Base-by-base conservation (phyloP, 1,140 invertebrate species). In the Capitella teleta region DNA sequence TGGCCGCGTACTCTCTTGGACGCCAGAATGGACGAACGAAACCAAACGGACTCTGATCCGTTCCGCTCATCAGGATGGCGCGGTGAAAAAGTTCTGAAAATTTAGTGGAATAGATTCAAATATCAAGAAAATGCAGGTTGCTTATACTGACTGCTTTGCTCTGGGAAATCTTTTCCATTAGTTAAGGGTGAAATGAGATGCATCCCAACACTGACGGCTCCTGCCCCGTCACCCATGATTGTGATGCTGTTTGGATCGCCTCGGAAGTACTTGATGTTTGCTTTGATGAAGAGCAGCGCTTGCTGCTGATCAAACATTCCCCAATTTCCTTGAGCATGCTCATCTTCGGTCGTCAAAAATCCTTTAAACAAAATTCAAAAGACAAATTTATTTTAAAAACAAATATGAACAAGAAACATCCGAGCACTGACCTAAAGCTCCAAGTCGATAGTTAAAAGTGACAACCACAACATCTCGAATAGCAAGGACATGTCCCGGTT, bases 401-500 rank as follows among this genome's bases (percentile, higher is more conserved):
- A n/a, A n/a, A n/a, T n/a, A n/a, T n/a, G n/a, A n/a, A n/a, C n/a
- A n/a, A 18, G 14, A 18, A 2, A 8, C 19, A 40, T 21, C 16
- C 1, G 19, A 21, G 38, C 25, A 40, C 44, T 49, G 26, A 53
- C 52, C 52, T 12, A 98, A 75, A 54, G 91, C 87, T 45, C 95
- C 95, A 0, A 98, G 77, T 21, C 95, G 81, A 73, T 98, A 99
- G 68, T 98, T 98, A 44, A 98, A 79, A 0, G 93, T 90, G 0
- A 99, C 93, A 0, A 98, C 88, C 1, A 98, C 84, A 1, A 97
- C 87, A 57, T 88, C 80, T 52, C 93, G 89, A 1, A 82, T 86
- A 1, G 92, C 87, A 63, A 98, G 65, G 58, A 95, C 84, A 56
- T 95, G 88, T 0, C 81, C 92, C 6, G 90, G 90, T 66, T 93